Evolutionary conservation across 1,140 invertebrate genomes (phyloP).

Genomic region (Diachasma alloeum): DNA sequence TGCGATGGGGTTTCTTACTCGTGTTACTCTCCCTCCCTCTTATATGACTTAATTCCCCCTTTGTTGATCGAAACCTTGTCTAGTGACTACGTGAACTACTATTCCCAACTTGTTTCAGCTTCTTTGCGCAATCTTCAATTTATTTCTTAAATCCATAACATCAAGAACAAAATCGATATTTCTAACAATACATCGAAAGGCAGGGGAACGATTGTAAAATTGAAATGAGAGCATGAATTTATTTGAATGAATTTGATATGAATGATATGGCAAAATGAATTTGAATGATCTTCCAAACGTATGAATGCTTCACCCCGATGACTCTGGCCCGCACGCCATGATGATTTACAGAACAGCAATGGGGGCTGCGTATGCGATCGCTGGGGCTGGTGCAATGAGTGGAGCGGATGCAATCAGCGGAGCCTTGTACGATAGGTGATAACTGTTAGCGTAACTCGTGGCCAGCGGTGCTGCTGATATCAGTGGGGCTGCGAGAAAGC

Average conservation of each 20-base stretch:
- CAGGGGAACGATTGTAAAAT: too few relatives aligned
- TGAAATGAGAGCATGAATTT: too few relatives aligned
- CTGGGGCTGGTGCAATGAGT: slow-evolving; percentile 19
- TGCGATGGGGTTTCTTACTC: too few relatives aligned
- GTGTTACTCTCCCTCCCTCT: too few relatives aligned
- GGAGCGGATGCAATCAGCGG: slow-evolving; percentile 22
- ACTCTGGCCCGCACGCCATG: neutral
- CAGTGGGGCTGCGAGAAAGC: slow-evolving; percentile 25
- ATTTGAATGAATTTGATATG: too few relatives aligned
- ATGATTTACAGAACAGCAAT: neutral
- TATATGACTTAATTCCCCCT: slow-evolving; percentile 10
- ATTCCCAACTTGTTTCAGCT: neutral
- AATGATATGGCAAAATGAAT: too few relatives aligned
- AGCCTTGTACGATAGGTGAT: slow-evolving; percentile 37
- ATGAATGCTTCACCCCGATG: neutral
- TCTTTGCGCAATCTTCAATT: neutral
- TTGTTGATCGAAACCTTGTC: neutral
- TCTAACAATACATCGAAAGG: too few relatives aligned
- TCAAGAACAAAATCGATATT: too few relatives aligned
- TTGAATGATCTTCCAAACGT: too few relatives aligned
- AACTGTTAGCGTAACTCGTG: slow-evolving; percentile 51
- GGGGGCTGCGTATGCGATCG: slow-evolving; percentile 19
- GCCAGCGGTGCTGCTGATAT: slow-evolving; percentile 43
- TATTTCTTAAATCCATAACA: neutral
- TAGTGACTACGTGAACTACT: neutral